Conservation (phyloP, 2,888 invertebrate genomes). For the Luffia ferchaultella region DNA sequence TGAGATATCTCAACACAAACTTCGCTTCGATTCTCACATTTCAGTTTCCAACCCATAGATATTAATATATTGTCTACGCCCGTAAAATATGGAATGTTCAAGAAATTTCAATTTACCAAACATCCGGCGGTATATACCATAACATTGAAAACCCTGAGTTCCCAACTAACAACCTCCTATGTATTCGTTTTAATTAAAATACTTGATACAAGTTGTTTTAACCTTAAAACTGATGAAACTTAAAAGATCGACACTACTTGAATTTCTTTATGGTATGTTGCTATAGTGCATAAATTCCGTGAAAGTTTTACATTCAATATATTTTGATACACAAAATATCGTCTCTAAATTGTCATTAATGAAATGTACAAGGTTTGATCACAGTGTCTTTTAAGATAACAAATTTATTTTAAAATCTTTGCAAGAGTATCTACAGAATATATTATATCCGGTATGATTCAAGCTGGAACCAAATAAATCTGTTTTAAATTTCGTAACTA, state of each 20-base stretch:
- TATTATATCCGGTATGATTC: too few species aligned
- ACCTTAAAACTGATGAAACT: not conserved
- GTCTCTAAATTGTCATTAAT: not conserved
- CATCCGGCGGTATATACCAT: not conserved
- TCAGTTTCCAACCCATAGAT: not conserved
- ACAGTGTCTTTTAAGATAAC: not conserved
- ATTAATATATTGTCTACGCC: not conserved
- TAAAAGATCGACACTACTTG: not conserved
- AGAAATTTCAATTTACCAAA: not conserved
- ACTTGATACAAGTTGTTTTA: not conserved
- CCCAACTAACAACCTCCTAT: not conserved
- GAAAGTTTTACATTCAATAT: not conserved
- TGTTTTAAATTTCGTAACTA: too few species aligned
- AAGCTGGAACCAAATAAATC: too few species aligned
- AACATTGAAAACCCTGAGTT: not conserved
- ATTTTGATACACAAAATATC: not conserved
- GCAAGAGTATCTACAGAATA: not conserved
- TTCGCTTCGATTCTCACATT: too few species aligned
- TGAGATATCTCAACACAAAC: too few species aligned
- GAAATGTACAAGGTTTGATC: too few species aligned
- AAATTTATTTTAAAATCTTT: not conserved
- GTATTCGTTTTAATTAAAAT: not conserved
- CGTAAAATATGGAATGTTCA: not conserved
- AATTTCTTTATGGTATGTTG: not conserved
- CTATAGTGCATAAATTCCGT: not conserved